Evolutionary conservation across 1,140 invertebrate species (phyloP), one percentile per base, ranked within the genome.

Genomic region (Caenorhabditis briggsae): DNA sequence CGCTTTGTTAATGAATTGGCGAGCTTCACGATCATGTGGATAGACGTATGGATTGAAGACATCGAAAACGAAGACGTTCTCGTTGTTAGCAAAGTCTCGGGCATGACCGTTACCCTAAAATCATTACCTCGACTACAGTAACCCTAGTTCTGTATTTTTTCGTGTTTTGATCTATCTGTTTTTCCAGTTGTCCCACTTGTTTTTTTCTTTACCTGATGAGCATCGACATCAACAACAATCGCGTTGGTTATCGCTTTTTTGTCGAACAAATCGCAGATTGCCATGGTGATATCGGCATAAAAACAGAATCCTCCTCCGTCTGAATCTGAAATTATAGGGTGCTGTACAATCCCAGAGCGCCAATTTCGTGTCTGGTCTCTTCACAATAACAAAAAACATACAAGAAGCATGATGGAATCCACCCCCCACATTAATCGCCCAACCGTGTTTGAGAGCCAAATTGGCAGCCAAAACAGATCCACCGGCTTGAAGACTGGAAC

Each of bases 391-490:
- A 53, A 78, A 78, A 33, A 78, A 78, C 70, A 48, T 78, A 61
- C 46, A 46, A 61, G 82, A 83, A 53, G 89, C 88, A 83, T 90
- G 90, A 93, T 96, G 95, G 92, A 96, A 96, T 5, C 96, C 96
- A 53, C 96, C 96, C 6, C 96, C 96, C n/a, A 97, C 94, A 92
- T 97, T 97, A 55, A 97, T 96, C 0, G 96, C 95, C 96, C 96
- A 97, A 0, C 95, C 95, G 64, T 95, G 91, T 87, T 96, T 95
- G 53, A 96, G 70, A 2, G 96, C 96, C 83, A 97, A 90, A 91
- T 95, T 95, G 0, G 95, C 95, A 90, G 94, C 94, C 89, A 96
- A 91, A 86, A 96, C 94, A 58, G 95, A 95, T 16, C 96, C 96
- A 33, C 96, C 95, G 20, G 96, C 96, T 92, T 96, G 96, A 90